Evolutionary conservation across 64 coral and sea anemone species (phyloP).

Genomic region (Actinia equina): DNA sequence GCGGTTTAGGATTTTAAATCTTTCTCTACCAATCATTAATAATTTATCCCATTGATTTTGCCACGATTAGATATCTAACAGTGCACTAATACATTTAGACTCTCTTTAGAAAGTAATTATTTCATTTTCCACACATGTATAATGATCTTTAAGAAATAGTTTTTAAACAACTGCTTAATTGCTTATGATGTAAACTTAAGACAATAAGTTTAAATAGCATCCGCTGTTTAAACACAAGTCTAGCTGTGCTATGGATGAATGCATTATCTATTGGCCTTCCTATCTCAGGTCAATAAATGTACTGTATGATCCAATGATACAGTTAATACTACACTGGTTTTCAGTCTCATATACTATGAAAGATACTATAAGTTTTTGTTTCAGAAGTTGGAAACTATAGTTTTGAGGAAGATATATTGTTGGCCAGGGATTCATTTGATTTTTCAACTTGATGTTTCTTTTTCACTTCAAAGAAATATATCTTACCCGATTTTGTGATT

Average conservation of each 20-base stretch:
- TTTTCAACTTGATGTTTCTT: too few relatives aligned
- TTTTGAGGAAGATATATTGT: not conserved
- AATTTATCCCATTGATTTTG: constrained; percentile 23
- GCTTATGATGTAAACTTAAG: not conserved
- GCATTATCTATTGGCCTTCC: not conserved
- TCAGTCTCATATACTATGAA: too few relatives aligned
- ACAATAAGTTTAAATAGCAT: not conserved
- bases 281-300: not conserved
- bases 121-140: not conserved
- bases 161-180: not conserved
- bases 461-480: too few relatives aligned
- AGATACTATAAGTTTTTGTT: not conserved
- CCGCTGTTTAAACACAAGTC: not conserved
- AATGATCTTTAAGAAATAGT: not conserved
- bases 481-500: too few relatives aligned
- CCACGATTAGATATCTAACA: constrained; percentile 23
- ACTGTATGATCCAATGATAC: not conserved
- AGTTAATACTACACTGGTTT: not conserved
- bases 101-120: not conserved
- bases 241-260: not conserved
- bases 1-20: not conserved
- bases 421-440: not conserved
- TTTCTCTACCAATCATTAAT: constrained; percentile 5
- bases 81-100: not conserved
- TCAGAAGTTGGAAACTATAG: not conserved